These are phyloP conservation scores for Melinaea menophilus DNA, from an alignment of 2,888 invertebrate species.

Conservation along the genomic window DNA sequence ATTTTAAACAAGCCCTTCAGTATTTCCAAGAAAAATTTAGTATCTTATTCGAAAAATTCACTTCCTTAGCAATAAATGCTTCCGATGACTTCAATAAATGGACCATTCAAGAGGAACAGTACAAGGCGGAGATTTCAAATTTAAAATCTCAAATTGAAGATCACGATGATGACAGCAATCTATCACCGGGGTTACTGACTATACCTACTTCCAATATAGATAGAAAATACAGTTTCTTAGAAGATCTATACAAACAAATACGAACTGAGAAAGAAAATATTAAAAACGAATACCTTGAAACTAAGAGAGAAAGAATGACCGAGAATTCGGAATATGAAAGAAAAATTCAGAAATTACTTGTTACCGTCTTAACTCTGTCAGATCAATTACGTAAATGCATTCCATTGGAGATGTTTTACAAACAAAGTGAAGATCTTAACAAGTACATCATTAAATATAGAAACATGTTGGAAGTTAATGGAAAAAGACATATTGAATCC, in stretches of 20 bases:
- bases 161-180: slow-evolving; percentile 59
- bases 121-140: slow-evolving; percentile 65
- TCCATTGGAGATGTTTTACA: slow-evolving; percentile 67
- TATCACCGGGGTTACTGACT: slow-evolving; percentile 58
- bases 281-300: slow-evolving; percentile 69
- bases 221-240: slow-evolving; percentile 66
- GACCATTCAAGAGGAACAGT: slow-evolving; percentile 65
- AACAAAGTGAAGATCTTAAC: slow-evolving; percentile 73
- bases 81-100: slow-evolving; percentile 65
- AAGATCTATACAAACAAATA: slow-evolving; percentile 63
- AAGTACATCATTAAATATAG: slow-evolving; percentile 75
- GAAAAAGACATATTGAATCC: slow-evolving; percentile 40
- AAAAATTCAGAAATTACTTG: slow-evolving; percentile 62
- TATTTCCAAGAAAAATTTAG: slow-evolving; percentile 70
- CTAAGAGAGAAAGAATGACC: slow-evolving; percentile 66
- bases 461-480: slow-evolving; percentile 50
- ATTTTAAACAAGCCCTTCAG: slow-evolving; percentile 54
- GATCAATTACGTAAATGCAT: slow-evolving; percentile 72
- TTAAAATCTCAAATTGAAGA: slow-evolving; percentile 50
- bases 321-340: slow-evolving; percentile 60
- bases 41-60: slow-evolving; percentile 65
- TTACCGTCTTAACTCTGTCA: slow-evolving; percentile 55
- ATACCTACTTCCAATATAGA: slow-evolving; percentile 46
- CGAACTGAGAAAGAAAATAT: slow-evolving; percentile 74
- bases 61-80: slow-evolving; percentile 60